Conservation (phyloP, 2,797 vertebrate species). For the Rhinella marina region DNA sequence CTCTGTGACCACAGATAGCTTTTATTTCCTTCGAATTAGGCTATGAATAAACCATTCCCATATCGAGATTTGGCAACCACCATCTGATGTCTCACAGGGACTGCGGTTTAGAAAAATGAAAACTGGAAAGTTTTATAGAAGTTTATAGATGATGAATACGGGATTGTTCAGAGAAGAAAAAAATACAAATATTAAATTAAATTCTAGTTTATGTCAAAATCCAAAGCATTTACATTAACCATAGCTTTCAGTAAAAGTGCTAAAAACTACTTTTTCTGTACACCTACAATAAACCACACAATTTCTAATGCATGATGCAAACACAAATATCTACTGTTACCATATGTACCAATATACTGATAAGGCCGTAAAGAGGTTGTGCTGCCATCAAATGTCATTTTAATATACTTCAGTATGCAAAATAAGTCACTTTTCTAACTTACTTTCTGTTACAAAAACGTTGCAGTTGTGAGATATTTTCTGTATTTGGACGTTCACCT, state of each 20-base stretch:
- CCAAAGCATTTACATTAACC: background rate
- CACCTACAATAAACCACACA: background rate
- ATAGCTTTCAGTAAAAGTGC: too few species aligned
- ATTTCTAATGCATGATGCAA: background rate
- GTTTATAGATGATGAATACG: background rate
- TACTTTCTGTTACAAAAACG: too few species aligned
- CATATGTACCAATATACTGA: background rate
- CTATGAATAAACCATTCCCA: slow-evolving; percentile 10
- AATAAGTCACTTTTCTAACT: too few species aligned
- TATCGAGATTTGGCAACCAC: background rate
- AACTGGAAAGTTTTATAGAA: background rate
- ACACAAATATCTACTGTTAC: background rate
- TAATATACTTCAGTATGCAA: too few species aligned
- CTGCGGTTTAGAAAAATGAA: background rate
- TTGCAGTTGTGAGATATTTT: too few species aligned
- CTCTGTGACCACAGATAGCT: background rate
- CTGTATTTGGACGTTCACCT: too few species aligned
- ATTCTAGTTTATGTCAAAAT: background rate
- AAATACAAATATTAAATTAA: too few species aligned
- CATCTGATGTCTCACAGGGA: background rate
- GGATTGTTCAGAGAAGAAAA: background rate
- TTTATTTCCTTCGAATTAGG: slow-evolving; percentile 10
- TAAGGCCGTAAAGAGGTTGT: background rate
- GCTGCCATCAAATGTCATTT: too few species aligned
- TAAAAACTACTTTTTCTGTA: too few species aligned